These are phyloP conservation scores for Proales similis DNA, from an alignment of 1,140 invertebrate species.

Conservation along the genomic window DNA sequence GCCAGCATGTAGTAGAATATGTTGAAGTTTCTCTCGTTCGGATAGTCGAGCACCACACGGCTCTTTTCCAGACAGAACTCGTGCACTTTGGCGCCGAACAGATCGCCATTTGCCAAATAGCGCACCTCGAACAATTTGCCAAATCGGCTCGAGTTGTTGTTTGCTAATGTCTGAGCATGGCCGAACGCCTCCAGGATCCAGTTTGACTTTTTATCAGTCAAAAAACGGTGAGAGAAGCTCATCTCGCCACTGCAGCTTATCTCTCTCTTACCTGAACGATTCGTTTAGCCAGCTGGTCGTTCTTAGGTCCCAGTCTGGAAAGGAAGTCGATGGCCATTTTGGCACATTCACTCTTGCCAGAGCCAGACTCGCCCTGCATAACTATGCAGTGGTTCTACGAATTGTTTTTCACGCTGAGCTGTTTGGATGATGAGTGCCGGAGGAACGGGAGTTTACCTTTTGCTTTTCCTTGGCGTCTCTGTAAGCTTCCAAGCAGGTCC, in stretches of 20 bases:
- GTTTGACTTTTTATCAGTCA: neutral
- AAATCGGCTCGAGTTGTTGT: conserved; percentile 90
- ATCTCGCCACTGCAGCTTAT: neutral
- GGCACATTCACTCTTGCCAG: conserved; percentile 58
- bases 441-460: too few relatives aligned
- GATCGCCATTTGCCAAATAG: conserved; percentile 68
- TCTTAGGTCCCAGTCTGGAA: conserved; percentile 41
- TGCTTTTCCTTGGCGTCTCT: conserved; percentile 86
- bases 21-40: conserved; percentile 34
- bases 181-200: conserved; percentile 61
- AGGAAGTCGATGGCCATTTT: conserved; percentile 45
- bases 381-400: conserved; percentile 77
- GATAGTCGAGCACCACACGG: conserved; percentile 11
- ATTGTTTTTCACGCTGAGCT: too few relatives aligned
- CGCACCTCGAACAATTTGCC: conserved; percentile 76
- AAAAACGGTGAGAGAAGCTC: too few relatives aligned
- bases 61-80: conserved; percentile 34
- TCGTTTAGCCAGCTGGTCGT: conserved; percentile 41
- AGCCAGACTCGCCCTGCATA: conserved; percentile 93
- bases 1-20: conserved; percentile 31
- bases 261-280: conserved; percentile 11
- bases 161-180: conserved; percentile 89
- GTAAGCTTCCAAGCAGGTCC: conserved; percentile 94
- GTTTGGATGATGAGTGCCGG: too few relatives aligned
- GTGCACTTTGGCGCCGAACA: conserved; percentile 57